Evolutionary conservation across 2,888 invertebrate species (phyloP), one percentile per base, ranked within the genome.

Genomic region (Smittia aterrima): DNA sequence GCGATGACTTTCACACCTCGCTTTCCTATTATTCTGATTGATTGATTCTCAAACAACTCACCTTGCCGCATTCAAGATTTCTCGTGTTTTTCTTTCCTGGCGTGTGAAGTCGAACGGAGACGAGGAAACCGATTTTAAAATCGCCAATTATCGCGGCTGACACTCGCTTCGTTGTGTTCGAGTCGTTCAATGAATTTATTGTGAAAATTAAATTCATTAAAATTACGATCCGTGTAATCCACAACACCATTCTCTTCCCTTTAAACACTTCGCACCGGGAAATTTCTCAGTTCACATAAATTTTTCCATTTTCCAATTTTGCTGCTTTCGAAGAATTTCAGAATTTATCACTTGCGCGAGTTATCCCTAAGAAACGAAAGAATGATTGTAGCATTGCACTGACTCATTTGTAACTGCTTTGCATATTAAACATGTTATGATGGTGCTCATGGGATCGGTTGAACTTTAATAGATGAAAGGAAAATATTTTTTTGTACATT

Each of bases 81-180:
- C 76, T 77, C 6, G 76, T 71, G 27, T 70, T 24, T 64, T 76
- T 76, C 74, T 76, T 77, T 73, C 76, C 76, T 13, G 75, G 75
- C 24, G 82, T 87, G 76, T 85, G 84, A 74, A 85, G 83, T 79
- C 87, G 87, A 66, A 88, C 84, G n/a, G 87, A 83, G 79, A 85
- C 85, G 77, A 88, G 81, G 22, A 86, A 86, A 7, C 88, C 88
- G 74, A 88, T 82, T 75, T 87, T 85, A 77, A 87, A 84, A 78
- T 86, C 85, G 18, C 87, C 87, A 32, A 83, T 81, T 20, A 82
- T 77, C 3, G 80, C 76, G 11, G 80, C 82, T 20, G 74, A 66
- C 13, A 53, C 54, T 2, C 74, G 62, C 24, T 74, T 70, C 53
- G 70, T 22, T 16, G 22, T 70, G 16, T 32, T 27, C 13, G 25